phyloP scores from a whole-genome alignment of 2,797 vertebrate species.

The Oryzias sinensis region DNA sequence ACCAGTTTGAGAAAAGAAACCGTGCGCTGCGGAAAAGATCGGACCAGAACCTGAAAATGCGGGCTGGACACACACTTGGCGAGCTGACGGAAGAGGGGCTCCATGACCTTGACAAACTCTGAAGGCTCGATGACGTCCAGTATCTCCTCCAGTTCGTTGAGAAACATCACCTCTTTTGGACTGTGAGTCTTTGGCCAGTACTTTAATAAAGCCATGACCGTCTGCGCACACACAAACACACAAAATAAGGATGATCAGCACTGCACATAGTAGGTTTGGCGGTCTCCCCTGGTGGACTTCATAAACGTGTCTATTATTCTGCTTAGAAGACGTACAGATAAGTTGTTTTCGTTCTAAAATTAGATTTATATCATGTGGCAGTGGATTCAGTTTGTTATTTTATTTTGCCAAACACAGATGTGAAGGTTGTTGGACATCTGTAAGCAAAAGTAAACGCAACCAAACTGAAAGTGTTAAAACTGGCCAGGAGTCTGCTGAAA shows the following conservation, averaged over 20 bases:
- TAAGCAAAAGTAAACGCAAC: too few species aligned
- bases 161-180: conserved; percentile 99
- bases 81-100: conserved; percentile 95
- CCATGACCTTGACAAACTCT: conserved; percentile 98
- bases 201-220: conserved; percentile 96
- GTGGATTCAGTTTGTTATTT: too few species aligned
- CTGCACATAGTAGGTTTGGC: background rate
- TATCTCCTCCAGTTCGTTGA: conserved; percentile 97
- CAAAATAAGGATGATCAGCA: background rate
- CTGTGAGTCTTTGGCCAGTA: conserved; percentile 99
- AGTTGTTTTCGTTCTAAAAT: too few species aligned
- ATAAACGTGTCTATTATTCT: background rate
- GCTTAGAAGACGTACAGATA: too few species aligned
- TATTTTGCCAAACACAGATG: too few species aligned
- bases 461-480: too few species aligned
- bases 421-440: too few species aligned
- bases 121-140: conserved; percentile 97
- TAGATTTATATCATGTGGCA: too few species aligned
- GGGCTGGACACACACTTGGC: conserved; percentile 98
- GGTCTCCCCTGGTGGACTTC: too few species aligned
- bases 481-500: too few species aligned
- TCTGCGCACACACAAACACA: conserved; percentile 70
- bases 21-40: background rate
- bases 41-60: conserved; percentile 89
- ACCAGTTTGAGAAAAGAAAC: background rate